Evolutionary conservation across 2,113 vertebrate species (phyloP).

Genomic region (Axis porcinus): DNA sequence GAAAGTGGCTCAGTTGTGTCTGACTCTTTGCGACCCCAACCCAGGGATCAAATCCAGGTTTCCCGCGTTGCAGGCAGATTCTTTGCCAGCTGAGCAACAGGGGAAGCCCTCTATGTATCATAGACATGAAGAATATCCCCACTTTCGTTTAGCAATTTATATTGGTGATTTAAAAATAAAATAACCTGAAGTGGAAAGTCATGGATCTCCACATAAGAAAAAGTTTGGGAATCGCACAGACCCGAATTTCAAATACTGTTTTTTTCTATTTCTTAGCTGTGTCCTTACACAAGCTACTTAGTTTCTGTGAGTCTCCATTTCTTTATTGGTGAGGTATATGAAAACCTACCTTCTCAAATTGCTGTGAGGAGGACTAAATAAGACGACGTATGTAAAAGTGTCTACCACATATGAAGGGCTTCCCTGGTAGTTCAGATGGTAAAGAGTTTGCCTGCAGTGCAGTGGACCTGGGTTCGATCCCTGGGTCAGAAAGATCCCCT

Average conservation of each 20-base stretch:
- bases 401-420: background rate
- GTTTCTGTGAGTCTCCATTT: conserved; percentile 23
- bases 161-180: background rate
- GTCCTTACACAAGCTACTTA: background rate
- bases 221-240: background rate
- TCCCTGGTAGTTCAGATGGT: background rate
- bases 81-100: background rate
- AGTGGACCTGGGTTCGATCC: background rate
- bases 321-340: background rate
- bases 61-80: background rate
- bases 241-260: background rate
- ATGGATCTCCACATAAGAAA: background rate
- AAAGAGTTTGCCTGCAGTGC: background rate
- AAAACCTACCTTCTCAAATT: background rate
- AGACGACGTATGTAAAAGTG: background rate
- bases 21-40: background rate
- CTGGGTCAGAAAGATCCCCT: background rate
- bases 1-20: background rate
- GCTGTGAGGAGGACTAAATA: background rate
- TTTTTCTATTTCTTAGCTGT: background rate
- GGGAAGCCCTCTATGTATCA: background rate
- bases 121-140: background rate
- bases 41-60: background rate
- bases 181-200: background rate
- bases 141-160: background rate